These are phyloP conservation scores for Laothoe populi DNA, from an alignment of 2,888 invertebrate species.

Conservation along the genomic window DNA sequence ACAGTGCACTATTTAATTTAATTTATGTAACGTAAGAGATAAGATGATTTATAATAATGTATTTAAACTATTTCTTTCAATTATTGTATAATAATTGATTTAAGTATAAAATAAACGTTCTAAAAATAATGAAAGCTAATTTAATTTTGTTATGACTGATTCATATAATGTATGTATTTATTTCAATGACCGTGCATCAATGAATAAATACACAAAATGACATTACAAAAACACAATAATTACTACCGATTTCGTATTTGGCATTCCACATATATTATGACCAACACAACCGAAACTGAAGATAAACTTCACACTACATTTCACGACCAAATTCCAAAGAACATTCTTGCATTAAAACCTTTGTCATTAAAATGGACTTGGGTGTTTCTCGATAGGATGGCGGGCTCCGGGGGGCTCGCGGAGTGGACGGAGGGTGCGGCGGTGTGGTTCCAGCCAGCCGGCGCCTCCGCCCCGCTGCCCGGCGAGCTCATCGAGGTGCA, in stretches of 20 bases:
- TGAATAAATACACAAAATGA: too few species aligned
- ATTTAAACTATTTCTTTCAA: background rate
- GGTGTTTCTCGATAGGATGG: conserved; percentile 60
- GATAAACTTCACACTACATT: too few species aligned
- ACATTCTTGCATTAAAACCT: background rate
- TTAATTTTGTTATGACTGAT: too few species aligned
- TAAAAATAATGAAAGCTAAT: background rate
- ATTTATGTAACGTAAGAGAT: conserved; percentile 24
- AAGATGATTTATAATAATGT: conserved; percentile 5
- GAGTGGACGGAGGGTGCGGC: conserved; percentile 93
- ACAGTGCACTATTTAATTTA: conserved; percentile 32
- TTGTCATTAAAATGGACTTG: background rate
- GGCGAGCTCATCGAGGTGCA: conserved; percentile 96
- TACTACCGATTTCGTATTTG: too few species aligned
- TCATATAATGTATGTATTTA: too few species aligned
- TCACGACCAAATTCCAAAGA: background rate
- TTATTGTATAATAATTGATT: background rate
- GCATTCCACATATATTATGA: too few species aligned
- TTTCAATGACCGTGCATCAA: too few species aligned
- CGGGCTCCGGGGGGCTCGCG: conserved; percentile 77
- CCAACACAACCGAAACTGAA: too few species aligned
- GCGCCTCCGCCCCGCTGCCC: conserved; percentile 94
- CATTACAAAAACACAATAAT: too few species aligned
- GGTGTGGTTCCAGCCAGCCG: conserved; percentile 96
- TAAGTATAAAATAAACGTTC: background rate